Conservation (phyloP, 2,888 invertebrate genomes). For the Liposcelis brunnea region DNA sequence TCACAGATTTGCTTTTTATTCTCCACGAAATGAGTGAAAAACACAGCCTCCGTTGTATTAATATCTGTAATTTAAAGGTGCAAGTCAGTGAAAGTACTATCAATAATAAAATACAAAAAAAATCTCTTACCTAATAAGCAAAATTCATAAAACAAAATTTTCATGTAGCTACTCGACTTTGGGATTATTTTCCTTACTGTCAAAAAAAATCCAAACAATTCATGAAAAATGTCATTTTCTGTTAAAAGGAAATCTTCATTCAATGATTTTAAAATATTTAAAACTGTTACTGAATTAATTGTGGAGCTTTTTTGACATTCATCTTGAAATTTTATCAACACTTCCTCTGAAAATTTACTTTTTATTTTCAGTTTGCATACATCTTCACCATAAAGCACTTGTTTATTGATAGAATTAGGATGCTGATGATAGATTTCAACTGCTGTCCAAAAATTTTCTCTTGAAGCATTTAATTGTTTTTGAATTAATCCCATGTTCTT, state of each 20-base stretch:
- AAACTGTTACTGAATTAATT: too few species aligned
- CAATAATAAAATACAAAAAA: background rate
- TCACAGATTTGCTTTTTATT: too few species aligned
- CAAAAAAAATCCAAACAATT: constrained; percentile 7
- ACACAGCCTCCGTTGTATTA: too few species aligned
- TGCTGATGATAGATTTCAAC: constrained; percentile 43
- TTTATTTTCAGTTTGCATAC: constrained; percentile 4
- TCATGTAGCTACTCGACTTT: constrained; percentile 6
- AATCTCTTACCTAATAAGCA: constrained; percentile 15
- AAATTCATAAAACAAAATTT: constrained; percentile 19
- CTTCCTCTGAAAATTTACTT: constrained; percentile 11
- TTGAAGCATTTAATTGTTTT: too few species aligned
- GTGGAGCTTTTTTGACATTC: too few species aligned
- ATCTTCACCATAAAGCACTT: constrained; percentile 37
- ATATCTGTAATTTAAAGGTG: constrained; percentile 23
- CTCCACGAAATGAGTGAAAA: too few species aligned
- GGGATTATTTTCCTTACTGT: background rate
- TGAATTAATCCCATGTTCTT: too few species aligned
- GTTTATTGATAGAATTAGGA: constrained; percentile 55
- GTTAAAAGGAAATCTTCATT: constrained; percentile 26
- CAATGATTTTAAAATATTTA: too few species aligned
- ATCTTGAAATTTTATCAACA: background rate
- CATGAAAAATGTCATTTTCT: constrained; percentile 19
- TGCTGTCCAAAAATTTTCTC: constrained; percentile 42
- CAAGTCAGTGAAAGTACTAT: constrained; percentile 19